Base-by-base conservation (phyloP, 2,797 vertebrate species). In the Channa striata region DNA sequence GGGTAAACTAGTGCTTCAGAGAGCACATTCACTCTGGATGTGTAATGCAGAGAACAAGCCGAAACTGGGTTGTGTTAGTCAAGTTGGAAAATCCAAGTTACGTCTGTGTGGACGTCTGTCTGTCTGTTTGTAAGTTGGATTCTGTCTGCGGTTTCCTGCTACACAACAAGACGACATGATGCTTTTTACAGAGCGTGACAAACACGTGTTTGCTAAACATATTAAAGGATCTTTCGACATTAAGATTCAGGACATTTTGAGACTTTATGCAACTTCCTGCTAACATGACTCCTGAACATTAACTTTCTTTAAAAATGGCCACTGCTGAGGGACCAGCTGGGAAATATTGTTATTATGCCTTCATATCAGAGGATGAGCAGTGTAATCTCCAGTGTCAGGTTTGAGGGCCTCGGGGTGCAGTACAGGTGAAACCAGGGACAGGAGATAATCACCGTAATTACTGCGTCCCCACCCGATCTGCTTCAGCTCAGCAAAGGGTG, bases 391-490 rank as follows among this genome's bases (percentile, higher is more conserved):
- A 59, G 63, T 64, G 72, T 86, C 57, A 57, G 77, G 71, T 74
- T 77, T 87, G 80, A 90, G 47, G 77, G 82, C 39, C 82, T 90
- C 83, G 73, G 82, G 84, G 30, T 85, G 81, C 36, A 63, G 49
- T 21, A 36, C 77, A 81, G 83, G 77, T 85, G 80, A 87, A 87
- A 82, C 54, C 34, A 43, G 60, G 62, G 79, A 69, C 77, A 72
- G 59, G 69, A 44, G 66, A 82, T 86, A 78, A 85, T 88, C 81
- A 81, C 36, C 33, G 67, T 74, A 81, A 87, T 89, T 88, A 87
- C 74, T 76, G 59, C 72, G 67, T 70, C 74, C n/a, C 33, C 46
- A 25, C 68, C 83, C 33, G 6, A 62, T 72, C 62, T 62, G 11
- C 59, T 59, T 68, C 36, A 17, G 71, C 73, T 72, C 59, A 67